Evolutionary conservation across 1,140 invertebrate genomes (phyloP), one percentile per base, ranked within the genome.

Genomic region (Leptonema lineaticorne): DNA sequence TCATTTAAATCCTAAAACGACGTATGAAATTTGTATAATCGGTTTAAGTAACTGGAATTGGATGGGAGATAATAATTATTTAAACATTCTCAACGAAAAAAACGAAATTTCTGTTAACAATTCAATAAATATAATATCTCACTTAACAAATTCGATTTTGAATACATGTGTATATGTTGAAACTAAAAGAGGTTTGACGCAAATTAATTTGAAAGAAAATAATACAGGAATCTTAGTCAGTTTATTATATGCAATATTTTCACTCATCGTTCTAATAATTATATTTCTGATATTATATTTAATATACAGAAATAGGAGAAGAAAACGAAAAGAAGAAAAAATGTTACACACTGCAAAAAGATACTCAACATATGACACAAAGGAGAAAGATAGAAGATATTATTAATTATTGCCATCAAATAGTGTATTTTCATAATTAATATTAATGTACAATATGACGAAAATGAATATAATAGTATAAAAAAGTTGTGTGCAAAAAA

Each of bases 1-100:
- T 22, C 14, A 30, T 1, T 26, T 58, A 28, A 28, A 30, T n/a
- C 16, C 56, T 28, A 26, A 58, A n/a, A 58, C 56, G 6, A 28
- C 20, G 24, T 58, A 58, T n/a, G 24, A 58, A 18, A 30, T 30
- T 2, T 58, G 56, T n/a, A 18, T 58, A 7, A 9, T 26, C 5
- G 26, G 22, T 28, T 28, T 58, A 9, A 58, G 56, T 58, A 58
- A 58, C 29, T 58, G 56, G 56, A 26, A 58, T 30, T 58, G 26
- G 56, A 58, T 26, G 11, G n/a, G 29, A n/a, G 48, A 53, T 6
- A 26, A 6, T 3, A 53, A 20, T 20, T 16, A 53, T 16, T 41
- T 11, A 11, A 2, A 41, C 11, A 2, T 11, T 41, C 16, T 2
- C 37, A 41, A 41, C 11, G 16, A 14, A 1, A 16, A 11, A 4